Percentiles rank a stretch among this genome's conserved stretches.
These are phyloP conservation scores for Polypterus bichir DNA, from an alignment of 2,113 vertebrate species.

Conservation along the genomic window DNA sequence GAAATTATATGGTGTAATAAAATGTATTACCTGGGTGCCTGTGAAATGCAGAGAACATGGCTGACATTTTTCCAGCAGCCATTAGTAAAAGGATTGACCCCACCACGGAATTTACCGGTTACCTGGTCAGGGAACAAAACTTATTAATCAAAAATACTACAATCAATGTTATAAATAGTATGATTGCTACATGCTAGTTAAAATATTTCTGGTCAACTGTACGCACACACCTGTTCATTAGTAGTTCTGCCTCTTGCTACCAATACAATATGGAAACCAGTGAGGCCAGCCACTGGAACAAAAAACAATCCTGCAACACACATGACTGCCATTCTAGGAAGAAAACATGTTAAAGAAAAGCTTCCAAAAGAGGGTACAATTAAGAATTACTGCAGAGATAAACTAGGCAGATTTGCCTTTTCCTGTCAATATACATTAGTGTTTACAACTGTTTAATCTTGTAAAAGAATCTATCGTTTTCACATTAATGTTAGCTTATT, in stretches of 20 bases:
- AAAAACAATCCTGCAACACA: slow-evolving; percentile 92
- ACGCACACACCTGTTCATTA: slow-evolving; percentile 71
- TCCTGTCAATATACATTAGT: too few relatives aligned
- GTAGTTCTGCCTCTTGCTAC: slow-evolving; percentile 88
- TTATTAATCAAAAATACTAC: too few relatives aligned
- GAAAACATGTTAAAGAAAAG: slow-evolving; percentile 37
- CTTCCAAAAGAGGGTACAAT: slow-evolving; percentile 12
- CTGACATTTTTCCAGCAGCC: slow-evolving; percentile 84
- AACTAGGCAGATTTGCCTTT: not conserved
- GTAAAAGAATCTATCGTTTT: too few relatives aligned
- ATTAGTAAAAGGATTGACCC: slow-evolving; percentile 90
- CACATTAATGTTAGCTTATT: too few relatives aligned
- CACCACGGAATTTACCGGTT: slow-evolving; percentile 91
- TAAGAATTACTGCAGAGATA: slow-evolving; percentile 26
- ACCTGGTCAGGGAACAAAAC: slow-evolving; percentile 45
- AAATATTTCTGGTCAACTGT: too few relatives aligned
- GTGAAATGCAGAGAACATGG: slow-evolving; percentile 85
- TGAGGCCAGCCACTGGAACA: slow-evolving; percentile 85
- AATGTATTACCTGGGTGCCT: slow-evolving; percentile 69
- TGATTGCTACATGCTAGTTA: too few relatives aligned
- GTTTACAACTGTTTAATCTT: too few relatives aligned
- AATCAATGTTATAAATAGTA: too few relatives aligned
- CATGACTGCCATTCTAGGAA: slow-evolving; percentile 82
- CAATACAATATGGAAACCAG: slow-evolving; percentile 88
- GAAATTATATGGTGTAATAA: too few relatives aligned